phyloP scores from a whole-genome alignment of 1,140 invertebrate species.

The Bombus sibiricus region DNA sequence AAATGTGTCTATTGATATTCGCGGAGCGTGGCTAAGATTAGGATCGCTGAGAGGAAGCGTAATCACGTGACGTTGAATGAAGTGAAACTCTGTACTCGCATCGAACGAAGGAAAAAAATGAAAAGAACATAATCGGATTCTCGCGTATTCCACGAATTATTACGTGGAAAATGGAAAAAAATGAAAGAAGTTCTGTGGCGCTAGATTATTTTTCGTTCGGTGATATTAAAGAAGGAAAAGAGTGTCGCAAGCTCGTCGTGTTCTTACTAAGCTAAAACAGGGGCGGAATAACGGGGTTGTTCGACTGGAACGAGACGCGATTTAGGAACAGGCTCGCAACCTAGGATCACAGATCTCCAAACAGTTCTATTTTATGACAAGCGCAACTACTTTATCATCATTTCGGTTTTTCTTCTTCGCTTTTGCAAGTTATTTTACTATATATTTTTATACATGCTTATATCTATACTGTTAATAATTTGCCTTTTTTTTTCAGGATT shows the following conservation, averaged over 20 bases:
- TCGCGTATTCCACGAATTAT: neutral
- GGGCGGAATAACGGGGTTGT: conserved; percentile 24
- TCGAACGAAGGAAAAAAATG: conserved; percentile 2
- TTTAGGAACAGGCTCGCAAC: conserved; percentile 25
- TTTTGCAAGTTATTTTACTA: neutral
- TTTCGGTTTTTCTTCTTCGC: no score
- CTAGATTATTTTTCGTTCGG: neutral
- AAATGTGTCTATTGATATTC: neutral
- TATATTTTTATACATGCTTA: neutral
- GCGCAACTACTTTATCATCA: neutral
- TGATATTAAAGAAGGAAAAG: conserved; percentile 15
- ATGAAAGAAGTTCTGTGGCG: neutral
- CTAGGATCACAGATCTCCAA: neutral
- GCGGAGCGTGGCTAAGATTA: neutral
- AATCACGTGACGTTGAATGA: neutral
- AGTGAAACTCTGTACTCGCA: conserved; percentile 15
- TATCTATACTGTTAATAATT: neutral
- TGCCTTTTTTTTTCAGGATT: neutral
- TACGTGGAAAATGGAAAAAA: neutral
- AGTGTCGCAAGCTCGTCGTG: conserved; percentile 35
- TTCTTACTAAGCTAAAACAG: conserved; percentile 38
- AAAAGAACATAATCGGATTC: neutral
- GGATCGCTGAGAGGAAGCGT: neutral
- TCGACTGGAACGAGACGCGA: conserved; percentile 23
- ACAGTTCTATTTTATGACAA: neutral